Evolutionary conservation across 2,797 vertebrate genomes (phyloP).

Genomic region (Argya squamiceps): DNA sequence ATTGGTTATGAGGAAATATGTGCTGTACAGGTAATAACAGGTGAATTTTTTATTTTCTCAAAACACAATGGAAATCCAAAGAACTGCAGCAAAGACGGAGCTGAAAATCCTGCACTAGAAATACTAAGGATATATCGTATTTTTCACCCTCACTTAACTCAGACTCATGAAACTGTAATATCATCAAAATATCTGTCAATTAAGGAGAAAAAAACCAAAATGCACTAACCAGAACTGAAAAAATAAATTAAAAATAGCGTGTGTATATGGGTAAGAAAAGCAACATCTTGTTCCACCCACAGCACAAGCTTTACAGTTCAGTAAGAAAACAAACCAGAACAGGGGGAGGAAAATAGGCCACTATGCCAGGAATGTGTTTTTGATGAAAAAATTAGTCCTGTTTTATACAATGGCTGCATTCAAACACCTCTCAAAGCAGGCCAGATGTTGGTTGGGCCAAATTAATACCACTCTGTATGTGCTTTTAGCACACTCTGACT

Average conservation of each 20-base stretch:
- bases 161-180: neutral
- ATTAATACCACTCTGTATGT: neutral
- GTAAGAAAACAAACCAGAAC: neutral
- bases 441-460: neutral
- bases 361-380: neutral
- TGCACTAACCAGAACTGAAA: neutral
- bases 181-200: neutral
- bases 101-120: neutral
- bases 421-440: neutral
- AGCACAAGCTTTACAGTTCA: neutral
- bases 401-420: neutral
- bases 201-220: neutral
- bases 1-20: neutral
- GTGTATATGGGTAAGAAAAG: neutral
- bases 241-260: neutral
- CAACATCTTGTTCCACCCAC: neutral
- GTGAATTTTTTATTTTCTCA: neutral
- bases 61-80: neutral
- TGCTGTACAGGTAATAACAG: neutral
- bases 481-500: neutral
- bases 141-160: neutral
- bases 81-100: neutral
- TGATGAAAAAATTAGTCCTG: conserved; percentile 1
- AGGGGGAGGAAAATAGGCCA: neutral
- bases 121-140: neutral